Conservation (phyloP, 1,140 invertebrate species). For the Diachasmimorpha longicaudata region DNA sequence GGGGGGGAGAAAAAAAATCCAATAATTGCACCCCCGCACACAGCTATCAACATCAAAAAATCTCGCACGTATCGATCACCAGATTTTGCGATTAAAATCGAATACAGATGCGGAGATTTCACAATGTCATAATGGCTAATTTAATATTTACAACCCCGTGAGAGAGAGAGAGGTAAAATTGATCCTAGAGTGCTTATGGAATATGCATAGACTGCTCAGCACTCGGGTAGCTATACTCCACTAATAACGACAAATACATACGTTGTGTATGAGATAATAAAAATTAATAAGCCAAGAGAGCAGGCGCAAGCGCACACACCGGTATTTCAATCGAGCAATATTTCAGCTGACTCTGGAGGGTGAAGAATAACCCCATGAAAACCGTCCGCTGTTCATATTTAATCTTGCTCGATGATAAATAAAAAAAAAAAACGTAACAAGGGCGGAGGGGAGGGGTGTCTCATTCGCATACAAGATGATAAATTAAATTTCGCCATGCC, state of each 20-base stretch:
- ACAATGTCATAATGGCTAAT: background rate
- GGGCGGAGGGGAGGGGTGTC: too few species aligned
- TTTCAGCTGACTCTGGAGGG: background rate
- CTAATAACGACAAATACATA: background rate
- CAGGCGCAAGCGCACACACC: background rate
- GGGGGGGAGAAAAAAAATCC: background rate
- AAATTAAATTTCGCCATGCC: conserved; percentile 18
- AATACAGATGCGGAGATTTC: background rate
- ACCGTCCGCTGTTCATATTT: background rate
- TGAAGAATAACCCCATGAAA: background rate
- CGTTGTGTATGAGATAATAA: background rate
- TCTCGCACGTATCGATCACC: background rate
- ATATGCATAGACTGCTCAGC: background rate
- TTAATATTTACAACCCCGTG: background rate
- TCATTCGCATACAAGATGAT: conserved; percentile 8
- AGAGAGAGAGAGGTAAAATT: background rate
- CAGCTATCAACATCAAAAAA: background rate
- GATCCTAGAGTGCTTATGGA: background rate
- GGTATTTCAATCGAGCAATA: background rate
- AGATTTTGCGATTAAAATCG: background rate
- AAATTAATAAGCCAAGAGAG: background rate
- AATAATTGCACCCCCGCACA: background rate
- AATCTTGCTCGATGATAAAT: background rate
- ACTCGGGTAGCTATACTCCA: background rate
- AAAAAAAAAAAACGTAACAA: too few species aligned